Evolutionary conservation across 64 coral and sea anemone species (phyloP), one percentile per base, ranked within the genome.

Genomic region (Pocillopora damicornis): DNA sequence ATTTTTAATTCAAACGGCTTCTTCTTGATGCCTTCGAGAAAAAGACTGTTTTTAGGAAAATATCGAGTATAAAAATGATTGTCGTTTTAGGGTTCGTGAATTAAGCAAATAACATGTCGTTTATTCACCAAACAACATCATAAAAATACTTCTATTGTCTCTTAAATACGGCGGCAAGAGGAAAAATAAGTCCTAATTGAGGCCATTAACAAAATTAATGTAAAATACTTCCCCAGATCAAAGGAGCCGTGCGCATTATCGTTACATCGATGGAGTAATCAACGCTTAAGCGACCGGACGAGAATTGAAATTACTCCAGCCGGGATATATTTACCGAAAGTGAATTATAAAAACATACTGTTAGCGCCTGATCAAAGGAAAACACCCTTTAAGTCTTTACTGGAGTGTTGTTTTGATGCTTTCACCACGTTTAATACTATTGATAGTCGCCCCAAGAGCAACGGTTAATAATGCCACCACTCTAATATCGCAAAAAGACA

Each of bases 301-400:
- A 13, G 81, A 85, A 85, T 85, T 68, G 57, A 26, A 72, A 71
- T 66, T 11, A 85, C 72, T 65, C 9, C 45, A n/a, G 37, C 20
- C 65, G 22, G 11, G 38, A 67, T 68, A 14, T 91, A 59, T 86
- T 78, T 91, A 73, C 82, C 18, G 83, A 68, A 18, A 82, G 78
- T 59, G 63, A 67, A 91, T 74, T 80, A 60, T 87, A 76, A 83
- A 88, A 88, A 88, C 91, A 92, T 81, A 61, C 75, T 88, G 58
- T 88, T 87, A 85, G 64, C 81, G 81, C 64, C 64, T 35, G 18
- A 63, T 35, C 75, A 63, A 81, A 67, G 61, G 34, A 68, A 36
- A 63, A 83, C 36, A 68, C 20, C 23, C 9, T 81, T 16, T 63
- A 14, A 23, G 67, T 34, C 6, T 11, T 63, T 66, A 15, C 16